phyloP scores from a whole-genome alignment of 1,140 invertebrate species.

The Ectropis grisescens region DNA sequence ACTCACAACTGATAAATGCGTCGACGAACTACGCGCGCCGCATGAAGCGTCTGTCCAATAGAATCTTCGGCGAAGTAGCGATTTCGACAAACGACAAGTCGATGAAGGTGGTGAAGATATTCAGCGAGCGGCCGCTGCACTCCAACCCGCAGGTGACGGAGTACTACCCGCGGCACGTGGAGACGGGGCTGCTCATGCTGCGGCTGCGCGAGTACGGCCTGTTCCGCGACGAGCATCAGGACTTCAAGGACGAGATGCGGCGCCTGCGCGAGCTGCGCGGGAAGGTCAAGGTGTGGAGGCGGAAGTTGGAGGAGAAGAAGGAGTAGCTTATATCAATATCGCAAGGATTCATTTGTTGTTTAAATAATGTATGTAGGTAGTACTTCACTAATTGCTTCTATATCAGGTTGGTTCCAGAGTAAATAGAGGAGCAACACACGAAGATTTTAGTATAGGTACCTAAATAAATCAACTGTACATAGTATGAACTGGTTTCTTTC shows the following conservation, averaged over 20 bases:
- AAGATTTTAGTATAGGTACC: no score
- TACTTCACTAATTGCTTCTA: no score
- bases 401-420: no score
- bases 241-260: slow-evolving; percentile 93
- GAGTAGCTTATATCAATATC: slow-evolving; percentile 6
- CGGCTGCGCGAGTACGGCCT: slow-evolving; percentile 83
- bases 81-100: slow-evolving; percentile 80
- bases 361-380: no score
- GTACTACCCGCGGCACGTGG: slow-evolving; percentile 89
- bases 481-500: no score
- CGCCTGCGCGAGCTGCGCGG: slow-evolving; percentile 82
- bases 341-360: no score
- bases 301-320: slow-evolving; percentile 32
- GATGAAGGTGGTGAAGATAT: slow-evolving; percentile 87
- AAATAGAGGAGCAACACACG: no score
- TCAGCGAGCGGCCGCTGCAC: slow-evolving; percentile 81
- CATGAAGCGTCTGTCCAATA: slow-evolving; percentile 89
- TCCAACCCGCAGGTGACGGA: slow-evolving; percentile 80
- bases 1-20: slow-evolving; percentile 77
- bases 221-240: slow-evolving; percentile 90
- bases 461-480: no score
- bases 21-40: slow-evolving; percentile 84
- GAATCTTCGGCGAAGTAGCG: slow-evolving; percentile 91
- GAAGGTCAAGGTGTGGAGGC: slow-evolving; percentile 73
- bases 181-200: slow-evolving; percentile 80